Conservation (phyloP, 2,113 vertebrate species). For the Shinisaurus crocodilurus region DNA sequence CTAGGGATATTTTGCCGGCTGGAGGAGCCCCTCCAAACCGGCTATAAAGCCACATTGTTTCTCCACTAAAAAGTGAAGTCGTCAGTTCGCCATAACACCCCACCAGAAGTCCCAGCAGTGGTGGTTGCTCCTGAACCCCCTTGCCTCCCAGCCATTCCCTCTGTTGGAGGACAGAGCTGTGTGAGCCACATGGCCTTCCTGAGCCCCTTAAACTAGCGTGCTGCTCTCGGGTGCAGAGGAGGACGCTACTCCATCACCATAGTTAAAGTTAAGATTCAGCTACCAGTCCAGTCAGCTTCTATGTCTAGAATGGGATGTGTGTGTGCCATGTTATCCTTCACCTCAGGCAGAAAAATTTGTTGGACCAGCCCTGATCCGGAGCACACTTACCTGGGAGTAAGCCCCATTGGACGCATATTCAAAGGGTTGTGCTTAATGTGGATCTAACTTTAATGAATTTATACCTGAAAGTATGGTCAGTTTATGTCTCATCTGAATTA, state of each 20-base stretch:
- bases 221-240: neutral
- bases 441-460: neutral
- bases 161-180: neutral
- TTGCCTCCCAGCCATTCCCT: neutral
- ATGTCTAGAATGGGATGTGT: neutral
- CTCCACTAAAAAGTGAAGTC: too few species aligned
- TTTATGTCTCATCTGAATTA: neutral
- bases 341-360: neutral
- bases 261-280: neutral
- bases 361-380: neutral
- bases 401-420: neutral
- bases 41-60: too few species aligned
- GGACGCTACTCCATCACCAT: neutral
- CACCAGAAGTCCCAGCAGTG: too few species aligned
- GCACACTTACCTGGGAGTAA: neutral
- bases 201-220: neutral
- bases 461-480: neutral
- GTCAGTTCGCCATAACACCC: too few species aligned
- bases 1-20: too few species aligned
- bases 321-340: neutral
- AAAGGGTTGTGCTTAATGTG: neutral
- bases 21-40: too few species aligned
- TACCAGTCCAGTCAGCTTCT: neutral
- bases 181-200: neutral
- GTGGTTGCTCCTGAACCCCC: neutral